phyloP scores from a whole-genome alignment of 2,113 vertebrate genomes.

The Naja naja region DNA sequence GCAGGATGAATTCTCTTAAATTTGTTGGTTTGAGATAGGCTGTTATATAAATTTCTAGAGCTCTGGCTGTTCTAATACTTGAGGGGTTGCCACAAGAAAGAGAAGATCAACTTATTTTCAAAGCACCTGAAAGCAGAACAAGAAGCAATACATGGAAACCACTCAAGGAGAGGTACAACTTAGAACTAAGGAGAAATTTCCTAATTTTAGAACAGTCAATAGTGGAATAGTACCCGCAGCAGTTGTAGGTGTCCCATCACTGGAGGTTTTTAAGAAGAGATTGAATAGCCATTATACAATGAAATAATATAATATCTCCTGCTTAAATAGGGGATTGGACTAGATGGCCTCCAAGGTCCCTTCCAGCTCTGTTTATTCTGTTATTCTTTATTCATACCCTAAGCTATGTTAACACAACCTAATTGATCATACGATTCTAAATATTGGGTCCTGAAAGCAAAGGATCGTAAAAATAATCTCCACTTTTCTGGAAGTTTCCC shows the following conservation, averaged over 20 bases:
- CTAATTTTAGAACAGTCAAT: too few relatives aligned
- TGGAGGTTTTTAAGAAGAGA: too few relatives aligned
- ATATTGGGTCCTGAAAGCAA: background rate
- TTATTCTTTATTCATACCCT: background rate
- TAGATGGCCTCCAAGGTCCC: too few relatives aligned
- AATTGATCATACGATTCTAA: background rate
- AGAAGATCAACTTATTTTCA: background rate
- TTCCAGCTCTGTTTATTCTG: too few relatives aligned
- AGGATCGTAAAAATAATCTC: background rate
- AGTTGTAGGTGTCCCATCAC: too few relatives aligned
- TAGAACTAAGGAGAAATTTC: background rate
- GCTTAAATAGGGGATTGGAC: too few relatives aligned
- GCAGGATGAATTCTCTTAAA: background rate
- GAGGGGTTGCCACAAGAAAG: background rate
- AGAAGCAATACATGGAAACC: background rate
- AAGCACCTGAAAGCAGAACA: background rate
- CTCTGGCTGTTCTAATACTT: background rate
- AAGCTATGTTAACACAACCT: background rate
- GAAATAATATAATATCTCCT: too few relatives aligned
- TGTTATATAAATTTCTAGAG: background rate
- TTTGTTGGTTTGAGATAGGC: background rate
- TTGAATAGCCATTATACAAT: too few relatives aligned
- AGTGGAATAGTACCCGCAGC: too few relatives aligned
- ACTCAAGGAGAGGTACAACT: background rate
- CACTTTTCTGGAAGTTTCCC: background rate